Evolutionary conservation across 2,113 vertebrate genomes (phyloP).

Genomic region (Pogonocichla stellata): DNA sequence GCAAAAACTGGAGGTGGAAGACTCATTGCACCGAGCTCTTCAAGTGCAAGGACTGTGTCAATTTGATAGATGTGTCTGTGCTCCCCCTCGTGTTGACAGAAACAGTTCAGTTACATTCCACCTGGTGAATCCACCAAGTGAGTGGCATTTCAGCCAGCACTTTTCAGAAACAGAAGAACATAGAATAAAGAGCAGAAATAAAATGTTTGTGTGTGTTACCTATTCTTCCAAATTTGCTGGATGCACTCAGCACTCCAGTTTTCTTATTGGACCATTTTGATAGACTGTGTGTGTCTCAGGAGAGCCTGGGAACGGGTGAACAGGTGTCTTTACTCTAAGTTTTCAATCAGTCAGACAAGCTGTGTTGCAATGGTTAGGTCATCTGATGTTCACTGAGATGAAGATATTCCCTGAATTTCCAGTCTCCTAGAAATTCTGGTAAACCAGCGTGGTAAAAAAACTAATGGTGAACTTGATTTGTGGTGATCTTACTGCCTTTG

Average conservation of each 20-base stretch:
- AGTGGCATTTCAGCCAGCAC: neutral
- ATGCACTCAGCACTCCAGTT: neutral
- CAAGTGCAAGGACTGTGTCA: constrained; percentile 27
- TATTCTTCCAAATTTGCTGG: neutral
- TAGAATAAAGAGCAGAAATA: neutral
- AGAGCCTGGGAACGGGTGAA: neutral
- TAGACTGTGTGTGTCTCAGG: neutral
- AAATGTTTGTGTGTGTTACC: neutral
- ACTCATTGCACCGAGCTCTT: constrained; percentile 3
- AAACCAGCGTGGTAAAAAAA: neutral
- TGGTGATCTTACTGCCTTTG: neutral
- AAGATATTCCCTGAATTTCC: neutral
- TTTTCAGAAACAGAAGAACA: neutral
- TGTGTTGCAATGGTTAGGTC: neutral
- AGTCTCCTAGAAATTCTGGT: neutral
- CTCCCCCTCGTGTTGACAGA: constrained; percentile 13
- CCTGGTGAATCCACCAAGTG: neutral
- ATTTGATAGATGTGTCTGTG: constrained; percentile 21
- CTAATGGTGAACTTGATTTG: neutral
- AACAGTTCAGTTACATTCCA: neutral
- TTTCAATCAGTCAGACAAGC: neutral
- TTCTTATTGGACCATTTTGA: neutral
- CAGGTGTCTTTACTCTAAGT: neutral
- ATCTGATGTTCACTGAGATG: neutral
- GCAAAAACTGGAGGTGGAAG: constrained; percentile 38